Conservation (phyloP, 2,113 vertebrate genomes). For the Otis tarda region DNA sequence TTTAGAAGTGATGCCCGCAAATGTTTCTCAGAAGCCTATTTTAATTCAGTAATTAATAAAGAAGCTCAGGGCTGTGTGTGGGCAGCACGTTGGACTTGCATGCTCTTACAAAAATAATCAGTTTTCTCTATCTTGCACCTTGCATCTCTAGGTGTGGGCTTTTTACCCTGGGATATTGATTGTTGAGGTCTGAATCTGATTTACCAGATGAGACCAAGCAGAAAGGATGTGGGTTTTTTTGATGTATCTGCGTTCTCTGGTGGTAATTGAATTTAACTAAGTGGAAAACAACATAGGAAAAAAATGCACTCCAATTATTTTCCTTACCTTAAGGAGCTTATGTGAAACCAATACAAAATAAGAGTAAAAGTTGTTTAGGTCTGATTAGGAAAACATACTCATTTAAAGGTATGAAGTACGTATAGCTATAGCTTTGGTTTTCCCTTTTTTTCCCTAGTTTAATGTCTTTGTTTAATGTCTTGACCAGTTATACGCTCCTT, state of each 20-base stretch:
- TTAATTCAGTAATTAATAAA: not conserved
- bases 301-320: not conserved
- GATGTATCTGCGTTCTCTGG: not conserved
- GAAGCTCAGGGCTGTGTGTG: not conserved
- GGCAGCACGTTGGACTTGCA: accelerated
- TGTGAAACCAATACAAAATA: not conserved
- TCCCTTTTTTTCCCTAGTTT: not conserved
- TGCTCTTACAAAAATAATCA: not conserved
- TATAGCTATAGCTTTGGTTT: not conserved
- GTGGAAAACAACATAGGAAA: not conserved
- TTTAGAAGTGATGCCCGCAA: not conserved
- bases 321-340: not conserved
- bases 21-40: not conserved
- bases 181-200: not conserved
- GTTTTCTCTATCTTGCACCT: not conserved
- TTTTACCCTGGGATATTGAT: not conserved
- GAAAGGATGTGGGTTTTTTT: not conserved
- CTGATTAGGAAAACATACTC: not conserved
- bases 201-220: not conserved
- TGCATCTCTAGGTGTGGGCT: not conserved
- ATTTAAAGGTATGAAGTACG: not conserved
- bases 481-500: not conserved
- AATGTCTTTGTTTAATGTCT: not conserved
- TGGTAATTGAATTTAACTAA: not conserved
- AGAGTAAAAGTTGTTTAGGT: not conserved